A percentile compares a stretch with the other conserved stretches of the same genome.
Evolutionary conservation across 2,797 vertebrate genomes (phyloP).

Genomic region (Chelon labrosus): DNA sequence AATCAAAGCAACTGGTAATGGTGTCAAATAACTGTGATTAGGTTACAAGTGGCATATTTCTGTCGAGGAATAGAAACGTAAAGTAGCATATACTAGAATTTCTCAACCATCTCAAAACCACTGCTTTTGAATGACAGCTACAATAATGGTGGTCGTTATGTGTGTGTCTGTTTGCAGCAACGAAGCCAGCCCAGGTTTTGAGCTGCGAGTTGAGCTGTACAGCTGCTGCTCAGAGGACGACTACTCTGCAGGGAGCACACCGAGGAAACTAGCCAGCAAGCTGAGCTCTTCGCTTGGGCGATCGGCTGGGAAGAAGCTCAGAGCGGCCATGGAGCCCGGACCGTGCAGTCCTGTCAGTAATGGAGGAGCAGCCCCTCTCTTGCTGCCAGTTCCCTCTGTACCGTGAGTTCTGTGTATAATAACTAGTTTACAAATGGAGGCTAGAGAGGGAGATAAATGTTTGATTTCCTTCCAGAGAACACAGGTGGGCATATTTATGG

Average conservation of each 20-base stretch:
- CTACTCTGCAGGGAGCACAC: slow-evolving; percentile 88
- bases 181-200: slow-evolving; percentile 89
- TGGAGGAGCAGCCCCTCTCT: slow-evolving; percentile 84
- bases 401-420: slow-evolving; percentile 81
- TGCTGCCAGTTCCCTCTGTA: slow-evolving; percentile 88
- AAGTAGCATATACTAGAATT: neutral
- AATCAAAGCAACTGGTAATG: neutral
- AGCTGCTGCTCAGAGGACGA: slow-evolving; percentile 93
- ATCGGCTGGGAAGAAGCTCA: slow-evolving; percentile 89
- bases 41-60: neutral
- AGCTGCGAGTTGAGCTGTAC: slow-evolving; percentile 92
- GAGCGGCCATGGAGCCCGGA: slow-evolving; percentile 88
- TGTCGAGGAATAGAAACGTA: neutral
- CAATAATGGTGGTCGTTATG: neutral
- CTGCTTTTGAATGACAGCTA: neutral
- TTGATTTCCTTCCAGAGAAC: neutral
- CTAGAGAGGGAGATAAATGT: neutral
- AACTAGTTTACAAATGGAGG: neutral
- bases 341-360: slow-evolving; percentile 85
- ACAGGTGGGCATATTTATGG: slow-evolving; percentile 1
- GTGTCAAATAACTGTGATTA: too few species aligned
- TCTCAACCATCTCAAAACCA: neutral
- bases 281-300: slow-evolving; percentile 94
- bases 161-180: slow-evolving; percentile 73
- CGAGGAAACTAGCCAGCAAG: slow-evolving; percentile 92